Evolutionary conservation across 35 echinoderm and acorn worm genomes (phyloP).

Genomic region (Ptychodera flava): DNA sequence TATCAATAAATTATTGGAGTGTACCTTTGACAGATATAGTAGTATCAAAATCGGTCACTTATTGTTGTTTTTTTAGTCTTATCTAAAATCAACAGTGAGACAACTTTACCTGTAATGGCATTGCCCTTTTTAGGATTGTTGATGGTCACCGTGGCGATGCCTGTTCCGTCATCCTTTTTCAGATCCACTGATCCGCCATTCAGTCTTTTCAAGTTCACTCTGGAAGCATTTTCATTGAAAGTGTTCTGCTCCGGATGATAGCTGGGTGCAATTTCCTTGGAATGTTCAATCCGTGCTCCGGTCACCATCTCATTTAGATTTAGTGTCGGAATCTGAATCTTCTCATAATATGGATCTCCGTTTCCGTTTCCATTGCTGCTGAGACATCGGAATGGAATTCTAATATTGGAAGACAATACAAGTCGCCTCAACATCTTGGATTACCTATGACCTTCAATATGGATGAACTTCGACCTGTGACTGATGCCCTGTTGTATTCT

Average conservation of each 20-base stretch:
- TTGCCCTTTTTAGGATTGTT: constrained; percentile 70
- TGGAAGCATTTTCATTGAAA: neutral
- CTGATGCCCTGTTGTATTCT: no score
- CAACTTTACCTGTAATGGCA: constrained; percentile 82
- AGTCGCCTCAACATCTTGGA: no score
- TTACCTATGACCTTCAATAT: no score
- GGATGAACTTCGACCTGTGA: no score
- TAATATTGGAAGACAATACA: no score
- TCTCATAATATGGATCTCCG: neutral
- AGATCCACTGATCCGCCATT: constrained; percentile 57
- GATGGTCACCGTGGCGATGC: constrained; percentile 64
- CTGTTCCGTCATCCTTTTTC: constrained; percentile 54
- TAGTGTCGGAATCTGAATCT: neutral
- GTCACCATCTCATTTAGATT: neutral
- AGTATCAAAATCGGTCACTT: neutral
- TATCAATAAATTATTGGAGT: neutral
- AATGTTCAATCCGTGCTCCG: neutral
- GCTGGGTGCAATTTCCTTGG: neutral
- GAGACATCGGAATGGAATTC: no score
- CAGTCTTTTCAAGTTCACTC: constrained; percentile 30
- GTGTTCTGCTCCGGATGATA: neutral
- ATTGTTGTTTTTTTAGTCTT: neutral
- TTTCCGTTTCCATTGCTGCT: neutral
- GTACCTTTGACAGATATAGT: neutral
- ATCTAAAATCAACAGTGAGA: neutral